Evolutionary conservation across 2,113 vertebrate species (phyloP).

Genomic region (Microtus montanus): DNA sequence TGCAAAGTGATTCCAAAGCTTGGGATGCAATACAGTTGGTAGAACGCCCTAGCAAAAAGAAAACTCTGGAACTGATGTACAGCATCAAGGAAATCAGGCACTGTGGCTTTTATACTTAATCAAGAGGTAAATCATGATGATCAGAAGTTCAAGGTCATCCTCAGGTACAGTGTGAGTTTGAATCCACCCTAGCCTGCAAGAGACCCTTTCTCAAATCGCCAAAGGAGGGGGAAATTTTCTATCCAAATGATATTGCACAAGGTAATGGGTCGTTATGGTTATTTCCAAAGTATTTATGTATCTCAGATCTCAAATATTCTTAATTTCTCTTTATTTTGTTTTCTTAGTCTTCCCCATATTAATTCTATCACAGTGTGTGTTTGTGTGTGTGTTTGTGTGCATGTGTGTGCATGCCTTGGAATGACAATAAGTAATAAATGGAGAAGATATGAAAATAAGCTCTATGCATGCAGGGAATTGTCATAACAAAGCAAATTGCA

Average conservation of each 20-base stretch:
- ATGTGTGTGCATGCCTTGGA: accelerated
- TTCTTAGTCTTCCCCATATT: not conserved
- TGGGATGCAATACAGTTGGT: not conserved
- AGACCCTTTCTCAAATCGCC: not conserved
- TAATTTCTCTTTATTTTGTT: not conserved
- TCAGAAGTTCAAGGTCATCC: not conserved
- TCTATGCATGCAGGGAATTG: not conserved
- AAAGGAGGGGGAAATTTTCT: not conserved
- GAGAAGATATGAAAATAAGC: not conserved
- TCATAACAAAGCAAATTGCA: not conserved
- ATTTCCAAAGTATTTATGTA: not conserved
- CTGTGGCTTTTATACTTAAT: not conserved
- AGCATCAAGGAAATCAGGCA: not conserved
- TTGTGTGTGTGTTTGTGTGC: not conserved
- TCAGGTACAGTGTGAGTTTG: not conserved
- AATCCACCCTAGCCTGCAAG: too few species aligned
- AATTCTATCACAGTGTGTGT: not conserved
- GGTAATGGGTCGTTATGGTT: not conserved
- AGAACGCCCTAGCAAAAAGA: not conserved
- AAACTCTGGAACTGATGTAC: not conserved
- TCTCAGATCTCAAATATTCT: not conserved
- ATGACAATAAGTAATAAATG: not conserved
- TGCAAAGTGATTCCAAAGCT: not conserved
- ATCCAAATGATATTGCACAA: not conserved
- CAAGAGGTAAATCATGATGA: not conserved